Evolutionary conservation across 92 coral and sea anemone species (phyloP), one percentile per base, ranked within the genome.

Genomic region (Metridium senile): DNA sequence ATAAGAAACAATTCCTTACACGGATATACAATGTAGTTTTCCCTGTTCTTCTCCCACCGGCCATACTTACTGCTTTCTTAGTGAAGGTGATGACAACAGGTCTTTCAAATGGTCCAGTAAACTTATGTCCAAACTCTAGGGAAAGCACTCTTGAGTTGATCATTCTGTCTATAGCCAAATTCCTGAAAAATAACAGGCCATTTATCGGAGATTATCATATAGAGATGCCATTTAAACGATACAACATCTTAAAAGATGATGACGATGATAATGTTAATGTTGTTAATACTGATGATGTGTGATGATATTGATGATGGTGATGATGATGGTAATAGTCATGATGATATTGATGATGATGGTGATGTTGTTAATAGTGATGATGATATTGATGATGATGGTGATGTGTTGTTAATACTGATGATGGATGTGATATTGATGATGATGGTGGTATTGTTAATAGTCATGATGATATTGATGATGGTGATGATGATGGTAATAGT

Each of bases 121-220:
- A 56, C 1, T 23, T 47, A 49, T 81, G 82, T 75, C 80, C 82
- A 61, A 88, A 88, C 20, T 73, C 61, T 26, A 88, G 21, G 4
- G 86, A 71, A 35, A 88, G 17, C 18, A 88, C 82, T 51, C 64
- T 74, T 4, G 93, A 88, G 62, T 88, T 88, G 63, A 88, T 82
- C 29, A 78, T 54, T n/a, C 26, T 58, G 25, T 58, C 70, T 3
- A 53, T 22, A 17, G 43, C 62, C 70, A 57, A 23, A 32, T 67
- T 70, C 22, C 93, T 88, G 77, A n/a, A 35, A 58, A 47, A 79
- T 20, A 1, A 33, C 20, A 27, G 33, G 19, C 28, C 56, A 52
- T 31, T 16, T n/a, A n/a, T n/a, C n/a, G n/a, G n/a, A n/a, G n/a
- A n/a, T n/a, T n/a, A n/a, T n/a, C n/a, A n/a, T n/a, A n/a, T n/a